Evolutionary conservation across 2,113 vertebrate species (phyloP), one percentile per base, ranked within the genome.

Genomic region (Bubo bubo): DNA sequence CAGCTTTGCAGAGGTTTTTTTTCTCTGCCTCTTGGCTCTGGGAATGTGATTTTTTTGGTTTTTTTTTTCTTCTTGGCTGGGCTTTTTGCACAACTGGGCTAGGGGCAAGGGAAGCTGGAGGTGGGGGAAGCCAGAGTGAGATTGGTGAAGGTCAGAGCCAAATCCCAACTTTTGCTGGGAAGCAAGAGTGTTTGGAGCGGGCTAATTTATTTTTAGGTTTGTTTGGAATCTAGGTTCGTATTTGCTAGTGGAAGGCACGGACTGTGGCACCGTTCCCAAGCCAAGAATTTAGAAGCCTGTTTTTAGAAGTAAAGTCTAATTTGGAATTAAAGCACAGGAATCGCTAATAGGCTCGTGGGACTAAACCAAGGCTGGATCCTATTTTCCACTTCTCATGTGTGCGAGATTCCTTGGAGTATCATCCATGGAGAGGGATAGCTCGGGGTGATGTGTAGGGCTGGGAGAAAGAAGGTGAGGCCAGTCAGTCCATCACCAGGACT

Each of bases 301-400:
- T 94, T 93, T 93, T 59, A 94, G 73, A 93, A 23, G 8, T 70
- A 27, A 89, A 90, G 81, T 88, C 91, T 96, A 82, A 91, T 94
- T 96, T 91, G 74, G 73, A 89, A 71, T 91, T 68, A 76, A 72
- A 95, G 84, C 56, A 11, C 21, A 23, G 81, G 49, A 72, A 47
- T 82, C 59, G 66, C 52, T 95, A 47, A 87, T 87, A 35, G 1
- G 1, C 58, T 93, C 0, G 1, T 67, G 77, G 77, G 71, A 82
- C 55, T 85, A 10, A 91, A 68, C 34, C 4, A 4, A 53, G 70
- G 7, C 77, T 47, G 39, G 91, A 55, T 87, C 84, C 62, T n/a
- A 14, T 93, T 95, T 96, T 85, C 80, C 27, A 22, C 73, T 86
- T 55, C 70, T 86, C 14, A 0, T 32, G 24, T 45, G 45, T 45